Percentiles rank a stretch among this genome's conserved stretches.
These are phyloP conservation scores for Drosophila nigrodunni DNA, from an alignment of 1,140 invertebrate species.

Conservation along the genomic window DNA sequence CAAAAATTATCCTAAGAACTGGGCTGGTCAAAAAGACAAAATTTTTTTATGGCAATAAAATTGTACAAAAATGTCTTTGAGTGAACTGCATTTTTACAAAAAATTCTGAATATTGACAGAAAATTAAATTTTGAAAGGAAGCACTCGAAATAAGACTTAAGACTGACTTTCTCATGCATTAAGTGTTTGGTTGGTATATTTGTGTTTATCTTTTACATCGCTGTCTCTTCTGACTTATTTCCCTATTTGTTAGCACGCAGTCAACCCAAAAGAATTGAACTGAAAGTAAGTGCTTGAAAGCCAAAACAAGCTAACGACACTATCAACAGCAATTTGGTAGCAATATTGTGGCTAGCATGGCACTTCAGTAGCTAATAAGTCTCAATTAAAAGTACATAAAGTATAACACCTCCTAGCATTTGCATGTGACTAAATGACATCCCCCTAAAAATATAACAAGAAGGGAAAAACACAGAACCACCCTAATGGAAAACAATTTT, in stretches of 20 bases:
- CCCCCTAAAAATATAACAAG: conserved; percentile 2
- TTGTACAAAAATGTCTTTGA: no score
- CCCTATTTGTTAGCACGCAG: neutral
- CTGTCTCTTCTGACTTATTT: neutral
- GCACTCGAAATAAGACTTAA: no score
- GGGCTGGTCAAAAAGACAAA: no score
- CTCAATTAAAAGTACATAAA: conserved; percentile 84
- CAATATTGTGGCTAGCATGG: conserved; percentile 32
- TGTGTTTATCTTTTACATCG: no score
- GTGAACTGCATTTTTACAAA: no score
- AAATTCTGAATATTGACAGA: no score
- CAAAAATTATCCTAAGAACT: neutral
- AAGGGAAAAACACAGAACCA: conserved; percentile 16
- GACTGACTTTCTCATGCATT: no score
- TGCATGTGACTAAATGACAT: conserved; percentile 59
- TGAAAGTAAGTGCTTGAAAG: conserved; percentile 21
- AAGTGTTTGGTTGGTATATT: no score
- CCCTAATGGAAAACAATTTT: conserved; percentile 46
- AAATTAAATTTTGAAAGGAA: no score
- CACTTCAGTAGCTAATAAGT: conserved; percentile 78
- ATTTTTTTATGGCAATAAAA: no score
- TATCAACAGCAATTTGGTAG: conserved; percentile 63
- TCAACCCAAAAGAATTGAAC: conserved; percentile 20
- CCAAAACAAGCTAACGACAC: conserved; percentile 62
- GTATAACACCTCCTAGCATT: conserved; percentile 80